Evolutionary conservation across 1,140 invertebrate genomes (phyloP), one percentile per base, ranked within the genome.

Genomic region (Diachasma alloeum): DNA sequence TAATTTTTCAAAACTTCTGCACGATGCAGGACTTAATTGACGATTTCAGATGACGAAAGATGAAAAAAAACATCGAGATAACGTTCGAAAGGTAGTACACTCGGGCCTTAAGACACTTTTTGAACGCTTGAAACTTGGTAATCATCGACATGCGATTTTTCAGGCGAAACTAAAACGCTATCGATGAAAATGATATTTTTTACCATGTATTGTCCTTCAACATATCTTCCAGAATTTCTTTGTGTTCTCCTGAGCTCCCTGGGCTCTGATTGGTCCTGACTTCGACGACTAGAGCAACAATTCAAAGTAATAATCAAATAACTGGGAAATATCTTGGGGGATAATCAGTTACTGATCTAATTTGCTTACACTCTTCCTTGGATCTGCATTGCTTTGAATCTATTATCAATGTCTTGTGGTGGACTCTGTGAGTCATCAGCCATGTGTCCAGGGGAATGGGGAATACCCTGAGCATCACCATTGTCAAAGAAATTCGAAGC

Each of bases 151-250:
- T n/a, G n/a, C n/a, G n/a, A n/a, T n/a, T n/a, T n/a, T n/a, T n/a
- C n/a, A n/a, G n/a, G n/a, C n/a, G n/a, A n/a, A n/a, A n/a, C n/a
- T n/a, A n/a, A n/a, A n/a, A n/a, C n/a, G n/a, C n/a, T n/a, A n/a
- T n/a, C 53, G 5, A 56, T 77, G 31, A 24, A 31, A 39, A 53
- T 75, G 48, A 42, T 77, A 26, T 69, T 46, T 78, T 77, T 84
- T 78, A 88, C 87, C 87, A 88, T 88, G 39, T 89, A 89, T 80
- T 89, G 87, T 15, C 87, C 87, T 77, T 87, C 81, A n/a, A 88
- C 78, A 5, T 89, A 89, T 73, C 87, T 82, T 24, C 87, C 87
- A 17, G 87, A 88, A 80, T 89, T 89, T 78, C 87, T 81, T 0
- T 87, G 80, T 0, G 87, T 89, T 78, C 87, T 85, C 8, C 87